A percentile compares a stretch with the other conserved stretches of the same genome.
Conservation (phyloP, 2,888 invertebrate species). For the Coenonympha glycerion region DNA sequence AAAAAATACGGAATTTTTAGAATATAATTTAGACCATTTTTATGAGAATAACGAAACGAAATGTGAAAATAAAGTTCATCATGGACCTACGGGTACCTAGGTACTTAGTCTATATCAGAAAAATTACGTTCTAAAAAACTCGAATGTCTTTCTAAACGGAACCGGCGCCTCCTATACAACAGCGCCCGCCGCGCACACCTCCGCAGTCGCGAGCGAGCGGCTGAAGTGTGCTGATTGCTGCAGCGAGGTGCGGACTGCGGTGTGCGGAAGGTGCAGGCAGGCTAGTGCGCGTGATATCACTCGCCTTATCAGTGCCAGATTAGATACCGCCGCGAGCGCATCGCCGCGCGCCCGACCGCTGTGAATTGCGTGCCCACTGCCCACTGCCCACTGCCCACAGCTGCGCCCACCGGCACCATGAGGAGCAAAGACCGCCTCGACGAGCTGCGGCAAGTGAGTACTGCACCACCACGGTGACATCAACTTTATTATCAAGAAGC, state of each 20-base stretch:
- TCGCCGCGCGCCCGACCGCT: constrained; percentile 31
- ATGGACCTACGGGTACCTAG: no score
- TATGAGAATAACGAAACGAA: no score
- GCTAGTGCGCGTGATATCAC: constrained; percentile 34
- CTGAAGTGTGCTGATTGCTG: no score
- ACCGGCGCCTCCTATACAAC: no score
- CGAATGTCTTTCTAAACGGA: no score
- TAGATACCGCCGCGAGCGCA: constrained; percentile 57
- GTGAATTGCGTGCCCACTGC: constrained; percentile 51
- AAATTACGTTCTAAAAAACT: no score
- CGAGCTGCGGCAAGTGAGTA: constrained; percentile 59
- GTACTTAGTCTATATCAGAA: no score
- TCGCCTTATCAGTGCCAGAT: constrained; percentile 52
- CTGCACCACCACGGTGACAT: not conserved
- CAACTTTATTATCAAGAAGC: no score
- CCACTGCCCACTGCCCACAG: constrained; percentile 36
- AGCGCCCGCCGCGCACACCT: no score
- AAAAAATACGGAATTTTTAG: no score
- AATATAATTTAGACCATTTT: no score
- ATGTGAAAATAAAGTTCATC: no score
- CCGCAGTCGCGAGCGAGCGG: not conserved
- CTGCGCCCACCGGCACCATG: constrained; percentile 48
- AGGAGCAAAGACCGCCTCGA: constrained; percentile 62
- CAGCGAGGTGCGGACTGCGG: constrained; percentile 5
- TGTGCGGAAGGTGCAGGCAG: constrained; percentile 17